Percentiles rank a stretch among this genome's conserved stretches.
Conservation (phyloP, 2,888 invertebrate species). For the Cheilosia impressa region DNA sequence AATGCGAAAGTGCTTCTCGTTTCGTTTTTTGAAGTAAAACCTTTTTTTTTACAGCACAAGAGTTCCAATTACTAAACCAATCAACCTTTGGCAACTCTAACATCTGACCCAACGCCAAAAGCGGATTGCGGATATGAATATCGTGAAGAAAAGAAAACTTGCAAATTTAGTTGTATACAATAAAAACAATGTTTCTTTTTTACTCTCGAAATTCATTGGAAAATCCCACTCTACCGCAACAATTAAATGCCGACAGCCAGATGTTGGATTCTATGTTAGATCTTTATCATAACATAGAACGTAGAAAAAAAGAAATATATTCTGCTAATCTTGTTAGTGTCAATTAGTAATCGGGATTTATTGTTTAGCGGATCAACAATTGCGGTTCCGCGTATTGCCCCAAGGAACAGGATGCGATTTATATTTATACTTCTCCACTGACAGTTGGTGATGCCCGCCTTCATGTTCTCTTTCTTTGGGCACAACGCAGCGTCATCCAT, state of each 20-base stretch:
- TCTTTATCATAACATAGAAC: conserved; percentile 36
- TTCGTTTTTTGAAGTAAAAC: too few relatives aligned
- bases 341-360: conserved; percentile 44
- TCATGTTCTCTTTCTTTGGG: conserved; percentile 13
- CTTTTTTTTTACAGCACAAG: too few relatives aligned
- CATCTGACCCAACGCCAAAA: neutral
- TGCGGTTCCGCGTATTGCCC: conserved; percentile 34
- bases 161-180: neutral
- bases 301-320: neutral
- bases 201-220: conserved; percentile 4
- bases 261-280: conserved; percentile 22
- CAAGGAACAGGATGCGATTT: conserved; percentile 59
- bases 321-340: conserved; percentile 31
- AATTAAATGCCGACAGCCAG: conserved; percentile 33
- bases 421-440: conserved; percentile 25
- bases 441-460: conserved; percentile 50
- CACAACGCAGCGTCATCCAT: conserved; percentile 41
- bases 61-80: too few relatives aligned
- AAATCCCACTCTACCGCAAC: conserved; percentile 28
- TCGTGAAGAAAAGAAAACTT: conserved; percentile 12
- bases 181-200: neutral
- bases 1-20: too few relatives aligned
- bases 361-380: conserved; percentile 26
- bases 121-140: conserved; percentile 25
- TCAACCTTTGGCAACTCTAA: conserved; percentile 7